phyloP scores from a whole-genome alignment of 2,797 vertebrate species.

The Malurus splendens region DNA sequence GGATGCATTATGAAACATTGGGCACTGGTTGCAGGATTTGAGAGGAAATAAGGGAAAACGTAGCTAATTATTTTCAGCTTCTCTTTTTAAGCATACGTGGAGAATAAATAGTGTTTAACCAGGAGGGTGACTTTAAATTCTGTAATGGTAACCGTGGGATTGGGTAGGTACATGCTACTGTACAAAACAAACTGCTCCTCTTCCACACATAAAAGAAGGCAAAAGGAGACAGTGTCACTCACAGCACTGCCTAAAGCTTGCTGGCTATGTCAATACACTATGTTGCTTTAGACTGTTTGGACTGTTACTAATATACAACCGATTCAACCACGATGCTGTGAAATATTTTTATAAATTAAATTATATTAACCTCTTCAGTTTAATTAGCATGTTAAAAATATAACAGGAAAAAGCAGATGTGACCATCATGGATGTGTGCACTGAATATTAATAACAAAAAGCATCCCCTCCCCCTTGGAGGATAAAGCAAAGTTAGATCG shows the following conservation, averaged over 20 bases:
- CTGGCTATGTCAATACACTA: slow-evolving; percentile 74
- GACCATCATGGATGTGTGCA: slow-evolving; percentile 3
- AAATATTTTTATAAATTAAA: slow-evolving; percentile 50
- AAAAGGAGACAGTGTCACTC: slow-evolving; percentile 65
- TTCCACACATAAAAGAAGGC: slow-evolving; percentile 46
- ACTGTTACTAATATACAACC: slow-evolving; percentile 67
- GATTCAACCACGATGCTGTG: slow-evolving; percentile 27
- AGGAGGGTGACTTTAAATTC: not conserved
- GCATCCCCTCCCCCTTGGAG: slow-evolving; percentile 23
- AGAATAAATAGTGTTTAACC: not conserved
- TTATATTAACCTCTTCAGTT: slow-evolving; percentile 49
- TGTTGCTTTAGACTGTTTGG: slow-evolving; percentile 66
- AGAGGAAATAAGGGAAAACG: not conserved
- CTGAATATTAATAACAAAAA: slow-evolving; percentile 34
- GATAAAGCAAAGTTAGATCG: slow-evolving; percentile 34
- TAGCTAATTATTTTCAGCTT: not conserved
- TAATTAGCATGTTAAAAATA: slow-evolving; percentile 53
- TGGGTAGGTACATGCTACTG: slow-evolving; percentile 44
- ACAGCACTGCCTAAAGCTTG: slow-evolving; percentile 67
- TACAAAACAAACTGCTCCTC: slow-evolving; percentile 41
- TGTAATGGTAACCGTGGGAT: not conserved
- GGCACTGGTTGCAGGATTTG: not conserved
- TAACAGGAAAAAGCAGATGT: slow-evolving; percentile 49
- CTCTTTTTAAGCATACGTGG: not conserved
- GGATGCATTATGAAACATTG: slow-evolving; percentile 1